Base-by-base conservation (phyloP, 2,113 vertebrate genomes). In the Laterallus jamaicensis region DNA sequence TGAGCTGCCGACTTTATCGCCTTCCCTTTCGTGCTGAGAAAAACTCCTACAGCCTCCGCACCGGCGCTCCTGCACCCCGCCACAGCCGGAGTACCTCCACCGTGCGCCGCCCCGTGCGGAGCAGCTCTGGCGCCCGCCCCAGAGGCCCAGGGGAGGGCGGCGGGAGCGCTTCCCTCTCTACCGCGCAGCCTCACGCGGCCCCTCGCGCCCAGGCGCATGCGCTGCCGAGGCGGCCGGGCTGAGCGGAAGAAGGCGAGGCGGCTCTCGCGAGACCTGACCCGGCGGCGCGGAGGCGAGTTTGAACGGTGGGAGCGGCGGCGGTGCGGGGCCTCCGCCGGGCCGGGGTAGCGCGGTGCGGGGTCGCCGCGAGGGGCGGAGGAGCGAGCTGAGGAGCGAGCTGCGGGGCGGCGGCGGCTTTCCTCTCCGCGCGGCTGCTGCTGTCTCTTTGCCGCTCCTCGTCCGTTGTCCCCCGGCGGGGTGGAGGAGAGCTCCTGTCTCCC, bases 31-130 rank as follows among this genome's bases (percentile, higher is more conserved):
- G 24, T 42, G 37, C 4, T 4, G 22, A 1, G 10, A n/a, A 8
- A 3, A 5, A 0, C 14, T n/a, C 39, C 22, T 4, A 0, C 2
- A 10, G 17, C 1, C 12, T 16, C 15, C 12, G 7, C 8, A 1
- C 37, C 18, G 26, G 17, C 6, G 8, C 6, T 1, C 9, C 8
- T 47, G 5, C 50, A 5, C 10, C 0, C 31, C 1, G 21, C 6
- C 5, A 16, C 1, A 11, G 12, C 6, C 20, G 15, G 5, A 24
- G 1, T 4, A 6, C 9, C 35, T 21, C 29, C 20, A 2, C 2
- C 6, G 31, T 15, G 11, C 0, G 6, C 13, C 10, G 3, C 9
- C 3, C 26, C 8, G 1, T 10, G 7, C 8, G 3, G 4, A 39
- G 1, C 49, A 49, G 49, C 44, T 47, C 4, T 2, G 17, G 44